A percentile compares a stretch with the other conserved stretches of the same genome.
Conservation (phyloP, 2,888 invertebrate species). For the Caenorhabditis sulstoni region DNA sequence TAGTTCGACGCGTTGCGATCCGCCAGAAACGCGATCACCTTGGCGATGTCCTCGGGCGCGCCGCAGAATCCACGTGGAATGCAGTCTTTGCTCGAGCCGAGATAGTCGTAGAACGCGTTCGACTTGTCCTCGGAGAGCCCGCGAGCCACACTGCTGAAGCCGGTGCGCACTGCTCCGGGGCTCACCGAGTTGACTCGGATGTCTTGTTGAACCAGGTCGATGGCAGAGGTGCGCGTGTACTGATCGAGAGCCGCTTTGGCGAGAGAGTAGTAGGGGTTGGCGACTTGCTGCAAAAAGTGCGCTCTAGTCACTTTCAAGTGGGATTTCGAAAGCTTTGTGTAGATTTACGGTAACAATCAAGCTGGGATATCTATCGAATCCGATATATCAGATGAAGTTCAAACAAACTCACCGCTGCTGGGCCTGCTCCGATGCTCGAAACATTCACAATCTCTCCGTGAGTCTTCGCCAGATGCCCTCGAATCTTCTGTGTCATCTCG, state of each 20-base stretch:
- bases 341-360: no score
- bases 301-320: not conserved
- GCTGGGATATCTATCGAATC: no score
- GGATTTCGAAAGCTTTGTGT: no score
- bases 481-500: conserved; percentile 43
- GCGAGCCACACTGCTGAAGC: conserved; percentile 20
- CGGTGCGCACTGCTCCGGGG: conserved; percentile 40
- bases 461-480: conserved; percentile 30
- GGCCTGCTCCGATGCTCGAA: conserved; percentile 48
- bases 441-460: conserved; percentile 54
- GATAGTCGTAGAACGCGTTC: conserved; percentile 29
- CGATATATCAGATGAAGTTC: not conserved
- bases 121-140: conserved; percentile 28
- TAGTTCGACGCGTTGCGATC: conserved; percentile 52
- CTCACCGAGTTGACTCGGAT: conserved; percentile 46
- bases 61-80: conserved; percentile 54
- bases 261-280: conserved; percentile 34
- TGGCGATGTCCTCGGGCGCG: conserved; percentile 52
- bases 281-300: conserved; percentile 31
- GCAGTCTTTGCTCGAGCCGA: conserved; percentile 28
- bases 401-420: conserved; percentile 31
- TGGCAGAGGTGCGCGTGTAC: conserved; percentile 37
- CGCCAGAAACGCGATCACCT: conserved; percentile 56
- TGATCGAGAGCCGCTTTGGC: conserved; percentile 46
- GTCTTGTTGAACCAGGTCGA: conserved; percentile 28